A percentile compares a stretch with the other conserved stretches of the same genome.
phyloP scores from a whole-genome alignment of 2,888 invertebrate species.

The Clitarchus hookeri region DNA sequence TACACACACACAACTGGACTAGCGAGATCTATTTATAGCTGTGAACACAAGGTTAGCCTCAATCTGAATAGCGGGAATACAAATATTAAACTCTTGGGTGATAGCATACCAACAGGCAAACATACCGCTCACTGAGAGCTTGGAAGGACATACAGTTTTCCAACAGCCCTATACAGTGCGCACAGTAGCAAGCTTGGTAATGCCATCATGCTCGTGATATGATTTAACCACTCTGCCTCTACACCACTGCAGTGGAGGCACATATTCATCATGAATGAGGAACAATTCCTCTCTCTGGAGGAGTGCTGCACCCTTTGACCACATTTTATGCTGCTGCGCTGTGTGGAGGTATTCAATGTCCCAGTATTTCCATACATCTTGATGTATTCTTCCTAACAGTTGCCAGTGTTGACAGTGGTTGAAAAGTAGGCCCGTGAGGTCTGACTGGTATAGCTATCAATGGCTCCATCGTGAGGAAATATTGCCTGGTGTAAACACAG shows the following conservation, averaged over 20 bases:
- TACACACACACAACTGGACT: too few relatives aligned
- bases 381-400: slow-evolving; percentile 42
- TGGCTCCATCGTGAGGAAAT: too few relatives aligned
- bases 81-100: too few relatives aligned
- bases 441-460: too few relatives aligned
- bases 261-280: slow-evolving; percentile 47
- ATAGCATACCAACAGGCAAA: too few relatives aligned
- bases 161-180: slow-evolving; percentile 39
- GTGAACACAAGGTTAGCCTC: too few relatives aligned
- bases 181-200: slow-evolving; percentile 47
- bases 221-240: slow-evolving; percentile 45
- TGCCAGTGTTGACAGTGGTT: slow-evolving; percentile 45
- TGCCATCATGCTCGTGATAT: slow-evolving; percentile 46
- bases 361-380: slow-evolving; percentile 45
- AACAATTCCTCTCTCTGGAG: slow-evolving; percentile 47
- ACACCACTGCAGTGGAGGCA: slow-evolving; percentile 48
- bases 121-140: too few relatives aligned
- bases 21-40: too few relatives aligned
- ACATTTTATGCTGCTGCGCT: slow-evolving; percentile 47
- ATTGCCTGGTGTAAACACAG: too few relatives aligned
- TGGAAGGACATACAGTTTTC: neutral
- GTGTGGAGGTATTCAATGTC: slow-evolving; percentile 45
- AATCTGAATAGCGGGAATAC: too few relatives aligned
- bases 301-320: slow-evolving; percentile 35
- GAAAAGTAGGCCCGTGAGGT: slow-evolving; percentile 3